These are phyloP conservation scores for Petromus typicus DNA, from an alignment of 2,113 vertebrate genomes.

Conservation along the genomic window DNA sequence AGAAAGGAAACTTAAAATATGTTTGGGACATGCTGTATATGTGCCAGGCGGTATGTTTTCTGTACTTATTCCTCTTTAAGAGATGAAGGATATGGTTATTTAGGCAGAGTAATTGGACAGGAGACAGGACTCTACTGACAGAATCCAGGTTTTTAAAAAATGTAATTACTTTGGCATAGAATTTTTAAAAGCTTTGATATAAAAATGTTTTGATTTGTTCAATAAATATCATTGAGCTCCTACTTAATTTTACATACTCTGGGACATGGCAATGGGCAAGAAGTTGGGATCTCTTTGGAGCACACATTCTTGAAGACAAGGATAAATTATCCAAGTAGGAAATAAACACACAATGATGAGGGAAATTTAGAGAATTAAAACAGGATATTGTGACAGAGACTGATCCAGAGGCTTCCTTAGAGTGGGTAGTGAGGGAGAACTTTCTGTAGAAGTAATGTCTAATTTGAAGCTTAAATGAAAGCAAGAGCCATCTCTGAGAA, in stretches of 20 bases:
- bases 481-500: background rate
- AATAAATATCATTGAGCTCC: background rate
- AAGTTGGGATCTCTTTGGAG: background rate
- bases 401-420: background rate
- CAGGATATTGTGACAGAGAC: background rate
- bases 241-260: background rate
- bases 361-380: background rate
- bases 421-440: background rate
- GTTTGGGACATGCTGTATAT: background rate
- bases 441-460: background rate
- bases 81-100: background rate
- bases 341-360: background rate
- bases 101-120: background rate
- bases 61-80: background rate
- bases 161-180: background rate
- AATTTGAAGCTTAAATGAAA: background rate
- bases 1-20: background rate
- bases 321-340: background rate
- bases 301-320: background rate
- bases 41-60: background rate
- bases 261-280: background rate
- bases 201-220: background rate
- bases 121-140: background rate
- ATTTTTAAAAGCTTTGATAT: background rate
- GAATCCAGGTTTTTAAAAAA: background rate